phyloP scores from a whole-genome alignment of 2,888 invertebrate genomes.

The Luperina nickerlii region DNA sequence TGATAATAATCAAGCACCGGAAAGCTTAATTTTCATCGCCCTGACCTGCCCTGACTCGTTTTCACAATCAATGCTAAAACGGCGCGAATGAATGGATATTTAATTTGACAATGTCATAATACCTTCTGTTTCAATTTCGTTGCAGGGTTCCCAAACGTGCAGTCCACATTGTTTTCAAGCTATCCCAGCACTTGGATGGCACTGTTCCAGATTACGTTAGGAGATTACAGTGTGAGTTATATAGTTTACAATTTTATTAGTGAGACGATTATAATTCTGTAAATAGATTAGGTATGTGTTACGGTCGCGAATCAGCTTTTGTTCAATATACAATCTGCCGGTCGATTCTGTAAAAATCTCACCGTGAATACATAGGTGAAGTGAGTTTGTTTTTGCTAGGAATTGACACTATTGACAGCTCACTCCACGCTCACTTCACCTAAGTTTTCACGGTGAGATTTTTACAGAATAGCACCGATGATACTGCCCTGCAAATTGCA shows the following conservation, averaged over 20 bases:
- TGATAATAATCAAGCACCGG: background rate
- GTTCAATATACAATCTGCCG: too few relatives aligned
- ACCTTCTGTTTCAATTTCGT: constrained; percentile 26
- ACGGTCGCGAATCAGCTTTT: too few relatives aligned
- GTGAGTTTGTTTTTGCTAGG: too few relatives aligned
- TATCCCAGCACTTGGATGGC: constrained; percentile 99
- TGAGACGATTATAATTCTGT: too few relatives aligned
- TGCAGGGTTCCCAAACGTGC: constrained; percentile 94
- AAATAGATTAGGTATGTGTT: too few relatives aligned
- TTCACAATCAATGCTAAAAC: background rate
- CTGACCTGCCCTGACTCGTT: background rate
- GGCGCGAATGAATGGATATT: background rate
- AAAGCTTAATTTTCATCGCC: background rate
- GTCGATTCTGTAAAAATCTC: too few relatives aligned
- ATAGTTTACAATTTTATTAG: background rate
- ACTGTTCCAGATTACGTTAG: constrained; percentile 98
- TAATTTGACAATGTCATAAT: background rate
- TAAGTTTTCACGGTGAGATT: too few relatives aligned
- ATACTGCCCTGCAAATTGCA: too few relatives aligned
- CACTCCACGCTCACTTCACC: too few relatives aligned
- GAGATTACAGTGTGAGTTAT: constrained; percentile 97
- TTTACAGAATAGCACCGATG: too few relatives aligned
- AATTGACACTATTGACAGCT: too few relatives aligned
- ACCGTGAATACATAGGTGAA: too few relatives aligned
- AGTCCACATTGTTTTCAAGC: constrained; percentile 94